Base-by-base conservation (phyloP, 1,140 invertebrate species). In the Brachionus rubens region DNA sequence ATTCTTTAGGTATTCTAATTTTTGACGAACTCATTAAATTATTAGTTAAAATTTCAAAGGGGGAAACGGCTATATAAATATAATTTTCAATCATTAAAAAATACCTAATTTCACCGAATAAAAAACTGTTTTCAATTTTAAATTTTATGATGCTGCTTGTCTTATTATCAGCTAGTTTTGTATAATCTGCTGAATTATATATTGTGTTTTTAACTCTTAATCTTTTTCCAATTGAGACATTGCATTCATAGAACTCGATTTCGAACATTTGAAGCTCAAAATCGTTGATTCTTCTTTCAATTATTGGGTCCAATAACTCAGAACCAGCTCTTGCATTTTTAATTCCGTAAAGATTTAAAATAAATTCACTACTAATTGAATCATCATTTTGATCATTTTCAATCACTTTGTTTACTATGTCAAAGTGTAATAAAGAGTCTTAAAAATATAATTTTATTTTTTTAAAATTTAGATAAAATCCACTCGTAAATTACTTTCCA, bases 171-270 rank as follows among this genome's bases (percentile, higher is more conserved):
- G 4, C 33, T 36, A 36, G 33, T 9, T 14, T 41, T 19, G 30
- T 14, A 21, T 19, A 62, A 12, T 59, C 54, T n/a, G n/a, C 33
- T 19, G 54, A 59, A 33, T 14, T 59, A 59, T n/a, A 59, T n/a
- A 59, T 59, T 59, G 10, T 59, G 28, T 59, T 59, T 59, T 59
- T 59, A 33, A 59, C 19, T 36, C 54, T 59, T 59, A 59, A 59
- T 59, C 54, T 59, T 33, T 59, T 14, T 30, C 54, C 28, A n/a
- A 33, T 33, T 19, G 16, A 62, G n/a, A 62, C 5, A 14, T 40
- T 12, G 2, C 41, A 40, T 40, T 62, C 16, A 16, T 40, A 62
- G 41, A 30, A n/a, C 1, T 62, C 16, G 9, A 40, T 40, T 16
- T 62, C 56, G 19, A 62, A 62, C n/a, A 24, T 41, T 40, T 62